These are phyloP conservation scores for Drosophila nigrodunni DNA, from an alignment of 1,140 invertebrate species.

Conservation along the genomic window DNA sequence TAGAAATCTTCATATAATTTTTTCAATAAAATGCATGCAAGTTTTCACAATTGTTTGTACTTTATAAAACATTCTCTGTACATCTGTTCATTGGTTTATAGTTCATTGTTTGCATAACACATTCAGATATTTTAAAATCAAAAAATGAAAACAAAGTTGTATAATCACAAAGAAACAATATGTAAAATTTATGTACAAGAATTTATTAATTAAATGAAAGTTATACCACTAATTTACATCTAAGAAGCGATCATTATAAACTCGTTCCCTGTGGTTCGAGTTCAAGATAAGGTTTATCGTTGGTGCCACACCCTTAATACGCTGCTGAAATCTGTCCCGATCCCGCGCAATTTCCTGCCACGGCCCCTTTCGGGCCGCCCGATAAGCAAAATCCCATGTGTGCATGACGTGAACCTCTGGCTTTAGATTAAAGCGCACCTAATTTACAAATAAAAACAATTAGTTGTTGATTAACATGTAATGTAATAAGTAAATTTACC, in stretches of 20 bases:
- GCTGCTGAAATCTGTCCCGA: constrained; percentile 86
- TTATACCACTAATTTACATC: constrained; percentile 43
- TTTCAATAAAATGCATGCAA: constrained; percentile 12
- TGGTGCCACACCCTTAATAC: constrained; percentile 85
- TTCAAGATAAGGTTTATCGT: constrained; percentile 85
- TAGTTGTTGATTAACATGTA: neutral
- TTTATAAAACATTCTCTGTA: constrained; percentile 19
- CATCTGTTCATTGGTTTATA: neutral
- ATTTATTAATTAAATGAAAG: constrained; percentile 35
- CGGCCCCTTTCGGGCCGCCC: constrained; percentile 87
- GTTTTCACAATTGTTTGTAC: constrained; percentile 10
- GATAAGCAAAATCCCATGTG: constrained; percentile 88
- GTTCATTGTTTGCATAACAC: neutral
- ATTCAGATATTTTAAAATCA: constrained; percentile 4
- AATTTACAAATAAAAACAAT: constrained; percentile 19
- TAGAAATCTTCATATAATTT: constrained; percentile 1
- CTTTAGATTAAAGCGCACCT: constrained; percentile 87
- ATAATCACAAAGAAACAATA: constrained; percentile 7
- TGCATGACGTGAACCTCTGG: constrained; percentile 87
- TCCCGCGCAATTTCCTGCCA: constrained; percentile 88
- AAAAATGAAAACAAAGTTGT: constrained; percentile 12
- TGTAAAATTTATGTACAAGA: constrained; percentile 13
- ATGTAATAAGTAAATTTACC: constrained; percentile 33
- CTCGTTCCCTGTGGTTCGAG: constrained; percentile 85
- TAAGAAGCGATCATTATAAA: constrained; percentile 86